Evolutionary conservation across 2,888 invertebrate genomes (phyloP).

Genomic region (Agrotis segetum): DNA sequence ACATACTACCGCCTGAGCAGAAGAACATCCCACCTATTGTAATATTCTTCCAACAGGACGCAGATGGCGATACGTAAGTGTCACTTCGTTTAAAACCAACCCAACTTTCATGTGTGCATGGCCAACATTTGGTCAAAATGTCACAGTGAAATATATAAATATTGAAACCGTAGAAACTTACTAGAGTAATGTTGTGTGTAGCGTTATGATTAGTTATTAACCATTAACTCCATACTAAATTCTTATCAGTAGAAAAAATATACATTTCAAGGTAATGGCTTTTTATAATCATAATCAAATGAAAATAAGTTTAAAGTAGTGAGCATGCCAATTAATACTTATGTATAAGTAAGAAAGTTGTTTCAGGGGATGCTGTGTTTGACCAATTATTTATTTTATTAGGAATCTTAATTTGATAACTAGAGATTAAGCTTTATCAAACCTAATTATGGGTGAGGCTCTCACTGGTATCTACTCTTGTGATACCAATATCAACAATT

Average conservation of each 20-base stretch:
- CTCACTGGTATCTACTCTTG: not conserved
- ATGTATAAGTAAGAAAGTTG: no score
- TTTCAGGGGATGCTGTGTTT: no score
- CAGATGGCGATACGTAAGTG: slow-evolving; percentile 97
- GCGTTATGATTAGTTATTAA: not conserved
- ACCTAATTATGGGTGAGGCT: not conserved
- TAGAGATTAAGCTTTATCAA: not conserved
- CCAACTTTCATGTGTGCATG: slow-evolving; percentile 4
- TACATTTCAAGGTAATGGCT: slow-evolving; percentile 2
- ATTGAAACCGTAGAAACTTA: not conserved
- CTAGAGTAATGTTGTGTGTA: not conserved
- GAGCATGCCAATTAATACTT: not conserved
- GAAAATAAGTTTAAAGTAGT: not conserved
- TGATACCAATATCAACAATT: slow-evolving; percentile 17
- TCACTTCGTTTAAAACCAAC: not conserved
- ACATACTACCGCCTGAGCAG: slow-evolving; percentile 60
- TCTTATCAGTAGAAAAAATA: slow-evolving; percentile 8
- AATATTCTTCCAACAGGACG: slow-evolving; percentile 94
- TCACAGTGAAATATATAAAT: not conserved
- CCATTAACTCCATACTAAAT: slow-evolving; percentile 2
- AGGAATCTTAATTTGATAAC: not conserved
- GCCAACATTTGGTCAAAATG: slow-evolving; percentile 24
- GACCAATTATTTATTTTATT: no score
- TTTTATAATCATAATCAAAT: not conserved
- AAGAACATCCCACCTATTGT: slow-evolving; percentile 89